These are phyloP conservation scores for Mormyrus proboscirostris DNA, from an alignment of 2,797 vertebrate genomes.

Conservation along the genomic window DNA sequence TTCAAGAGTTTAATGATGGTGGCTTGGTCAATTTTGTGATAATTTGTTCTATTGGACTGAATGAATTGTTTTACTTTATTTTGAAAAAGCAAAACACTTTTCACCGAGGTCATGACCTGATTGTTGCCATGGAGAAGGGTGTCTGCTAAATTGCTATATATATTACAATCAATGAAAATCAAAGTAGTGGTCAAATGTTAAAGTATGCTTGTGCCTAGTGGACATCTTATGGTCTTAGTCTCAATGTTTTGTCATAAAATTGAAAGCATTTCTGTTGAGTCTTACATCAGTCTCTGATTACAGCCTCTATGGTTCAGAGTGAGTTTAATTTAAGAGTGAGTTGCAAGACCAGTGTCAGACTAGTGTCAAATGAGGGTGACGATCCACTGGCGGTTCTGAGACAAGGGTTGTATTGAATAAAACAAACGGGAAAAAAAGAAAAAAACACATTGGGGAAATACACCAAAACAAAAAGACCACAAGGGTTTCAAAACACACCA, in stretches of 20 bases:
- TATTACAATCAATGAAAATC: neutral
- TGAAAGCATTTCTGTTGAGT: neutral
- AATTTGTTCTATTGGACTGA: neutral
- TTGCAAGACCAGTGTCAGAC: no score
- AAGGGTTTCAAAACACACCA: no score
- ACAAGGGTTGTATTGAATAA: no score
- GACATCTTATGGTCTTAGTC: neutral
- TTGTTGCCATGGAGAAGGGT: neutral
- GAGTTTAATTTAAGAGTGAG: no score
- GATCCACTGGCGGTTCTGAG: no score
- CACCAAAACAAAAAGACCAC: no score
- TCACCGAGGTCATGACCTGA: neutral
- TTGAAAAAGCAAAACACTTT: constrained; percentile 10
- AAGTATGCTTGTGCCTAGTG: neutral
- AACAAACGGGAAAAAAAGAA: no score
- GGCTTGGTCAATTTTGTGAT: constrained; percentile 10
- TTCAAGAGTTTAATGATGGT: constrained; percentile 15
- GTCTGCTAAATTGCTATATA: constrained; percentile 1
- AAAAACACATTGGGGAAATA: no score
- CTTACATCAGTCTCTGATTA: neutral
- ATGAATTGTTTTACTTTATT: constrained; percentile 10
- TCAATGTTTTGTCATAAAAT: neutral
- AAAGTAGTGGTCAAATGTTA: no score
- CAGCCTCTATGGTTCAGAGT: no score
- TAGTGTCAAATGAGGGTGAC: no score